These are phyloP conservation scores for Pogona vitticeps DNA, from an alignment of 2,113 vertebrate genomes.

Conservation along the genomic window DNA sequence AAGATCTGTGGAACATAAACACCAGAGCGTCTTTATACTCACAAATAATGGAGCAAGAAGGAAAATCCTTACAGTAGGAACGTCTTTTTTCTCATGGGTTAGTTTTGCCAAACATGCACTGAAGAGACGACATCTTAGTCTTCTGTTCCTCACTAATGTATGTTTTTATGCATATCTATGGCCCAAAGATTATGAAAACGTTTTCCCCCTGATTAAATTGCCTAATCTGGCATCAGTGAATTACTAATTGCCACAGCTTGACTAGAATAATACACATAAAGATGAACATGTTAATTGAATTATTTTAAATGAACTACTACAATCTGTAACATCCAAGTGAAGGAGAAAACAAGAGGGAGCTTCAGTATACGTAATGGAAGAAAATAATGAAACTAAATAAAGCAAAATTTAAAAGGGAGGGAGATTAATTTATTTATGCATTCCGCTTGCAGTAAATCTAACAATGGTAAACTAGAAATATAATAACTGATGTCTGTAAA, in stretches of 20 bases:
- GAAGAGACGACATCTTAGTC: not conserved
- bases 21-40: no score
- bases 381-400: no score
- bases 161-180: not conserved
- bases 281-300: constrained; percentile 1
- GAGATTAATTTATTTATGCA: no score
- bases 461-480: no score
- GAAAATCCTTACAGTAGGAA: no score
- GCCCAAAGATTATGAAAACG: not conserved
- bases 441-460: no score
- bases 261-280: constrained; percentile 3
- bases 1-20: no score
- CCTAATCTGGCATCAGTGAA: not conserved
- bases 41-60: no score
- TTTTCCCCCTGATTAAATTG: not conserved
- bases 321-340: not conserved
- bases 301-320: not conserved
- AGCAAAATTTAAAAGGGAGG: no score
- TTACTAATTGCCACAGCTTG: not conserved
- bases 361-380: not conserved
- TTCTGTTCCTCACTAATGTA: not conserved
- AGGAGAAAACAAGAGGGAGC: not conserved
- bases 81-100: no score
- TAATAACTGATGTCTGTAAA: not conserved
- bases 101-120: not conserved